These are phyloP conservation scores for Chloroceryle aenea DNA, from an alignment of 2,113 vertebrate genomes.

Conservation along the genomic window DNA sequence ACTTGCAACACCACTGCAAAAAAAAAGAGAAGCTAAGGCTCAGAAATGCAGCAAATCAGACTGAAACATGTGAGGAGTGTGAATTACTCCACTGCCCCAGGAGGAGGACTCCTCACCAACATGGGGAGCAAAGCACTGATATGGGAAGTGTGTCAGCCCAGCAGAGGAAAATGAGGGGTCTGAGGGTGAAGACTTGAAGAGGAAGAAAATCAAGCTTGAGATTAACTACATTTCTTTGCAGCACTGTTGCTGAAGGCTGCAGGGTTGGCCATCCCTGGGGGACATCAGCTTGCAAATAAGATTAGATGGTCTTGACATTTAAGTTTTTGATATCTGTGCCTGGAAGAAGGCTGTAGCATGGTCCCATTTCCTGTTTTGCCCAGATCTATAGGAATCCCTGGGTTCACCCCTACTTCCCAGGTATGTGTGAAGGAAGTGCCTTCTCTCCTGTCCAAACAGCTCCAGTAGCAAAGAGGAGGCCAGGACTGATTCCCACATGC, in stretches of 20 bases:
- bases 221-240: background rate
- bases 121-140: rapidly evolving
- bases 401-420: background rate
- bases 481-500: background rate
- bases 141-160: rapidly evolving
- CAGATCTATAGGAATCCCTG: rapidly evolving
- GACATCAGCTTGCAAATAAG: background rate
- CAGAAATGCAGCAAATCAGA: background rate
- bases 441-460: background rate
- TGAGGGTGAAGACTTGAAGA: background rate
- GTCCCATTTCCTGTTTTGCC: rapidly evolving
- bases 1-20: background rate
- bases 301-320: background rate
- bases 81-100: background rate
- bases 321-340: background rate
- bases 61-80: background rate
- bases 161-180: background rate
- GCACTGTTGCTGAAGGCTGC: background rate
- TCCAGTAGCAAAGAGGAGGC: background rate
- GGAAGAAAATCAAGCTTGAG: background rate
- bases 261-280: background rate
- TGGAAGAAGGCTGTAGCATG: background rate
- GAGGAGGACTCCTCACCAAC: background rate
- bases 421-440: background rate
- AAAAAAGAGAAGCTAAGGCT: background rate